Evolutionary conservation across 2,113 vertebrate genomes (phyloP), one percentile per base, ranked within the genome.

Genomic region (Herpetotheres cachinnans): DNA sequence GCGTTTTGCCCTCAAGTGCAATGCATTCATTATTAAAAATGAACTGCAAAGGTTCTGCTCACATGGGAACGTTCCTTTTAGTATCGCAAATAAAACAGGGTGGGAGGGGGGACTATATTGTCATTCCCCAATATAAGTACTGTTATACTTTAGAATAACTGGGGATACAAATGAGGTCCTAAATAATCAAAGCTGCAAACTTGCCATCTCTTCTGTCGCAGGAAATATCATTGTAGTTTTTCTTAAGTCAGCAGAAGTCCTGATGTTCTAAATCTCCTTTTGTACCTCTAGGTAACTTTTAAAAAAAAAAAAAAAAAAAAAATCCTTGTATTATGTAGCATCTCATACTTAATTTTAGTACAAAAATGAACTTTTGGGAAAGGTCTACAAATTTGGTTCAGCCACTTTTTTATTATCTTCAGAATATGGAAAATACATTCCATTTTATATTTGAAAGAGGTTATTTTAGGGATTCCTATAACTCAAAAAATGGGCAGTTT

Each of bases 11-110:
- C 62, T 93, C 52, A 18, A 81, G 90, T 49, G 46, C 36, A 85
- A 66, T 58, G 56, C 44, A 77, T 65, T 93, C 65, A 40, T 85
- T 95, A 69, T 76, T 77, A 66, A 95, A 94, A 87, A 81, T 47
- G 27, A 95, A 50, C 76, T 58, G 34, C 76, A 65, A 55, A 62
- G 46, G 56, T 83, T 95, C 50, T 86, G 42, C 69, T 86, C 24
- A 6, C 61, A 13, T 26, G 42, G 46, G 69, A 88, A 62, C 2
- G 1, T 71, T 86, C 38, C 15, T 67, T 69, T 52, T 82, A 46
- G 19, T n/a, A 22, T 50, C 52, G 24, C 50, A 67, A 46, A 80
- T 34, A 46, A 54, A 52, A 50, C 2, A 5, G 47, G 8, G 12
- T 27, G 24, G 22, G 38, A 6, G 16, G 8, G 13, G 11, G 9